Conservation (phyloP, 2,797 vertebrate species). For the Macropus fuliginosus region DNA sequence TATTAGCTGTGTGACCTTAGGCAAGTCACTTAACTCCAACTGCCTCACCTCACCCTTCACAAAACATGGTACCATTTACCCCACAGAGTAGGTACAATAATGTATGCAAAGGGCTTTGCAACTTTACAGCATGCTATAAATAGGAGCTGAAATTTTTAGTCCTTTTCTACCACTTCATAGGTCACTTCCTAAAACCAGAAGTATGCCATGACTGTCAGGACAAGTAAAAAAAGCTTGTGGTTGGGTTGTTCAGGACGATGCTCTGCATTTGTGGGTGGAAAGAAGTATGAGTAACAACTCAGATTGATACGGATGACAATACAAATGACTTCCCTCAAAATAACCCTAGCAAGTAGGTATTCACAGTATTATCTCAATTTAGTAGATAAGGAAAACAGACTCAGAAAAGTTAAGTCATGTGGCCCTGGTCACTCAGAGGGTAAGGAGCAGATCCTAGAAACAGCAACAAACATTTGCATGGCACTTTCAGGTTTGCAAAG, state of each 20-base stretch:
- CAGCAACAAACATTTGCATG: neutral
- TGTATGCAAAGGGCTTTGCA: neutral
- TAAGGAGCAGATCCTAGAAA: neutral
- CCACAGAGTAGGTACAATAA: neutral
- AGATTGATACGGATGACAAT: neutral
- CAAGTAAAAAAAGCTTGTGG: neutral
- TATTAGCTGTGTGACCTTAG: no score
- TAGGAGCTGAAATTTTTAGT: neutral
- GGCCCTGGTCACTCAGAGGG: neutral
- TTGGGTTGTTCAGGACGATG: neutral
- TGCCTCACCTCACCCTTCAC: no score
- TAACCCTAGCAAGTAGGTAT: neutral
- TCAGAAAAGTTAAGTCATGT: neutral
- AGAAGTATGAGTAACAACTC: neutral
- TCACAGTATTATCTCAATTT: neutral
- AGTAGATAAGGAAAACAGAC: neutral
- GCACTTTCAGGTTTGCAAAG: neutral
- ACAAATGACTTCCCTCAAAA: slow-evolving; percentile 4
- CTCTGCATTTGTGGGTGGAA: neutral
- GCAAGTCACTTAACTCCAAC: no score
- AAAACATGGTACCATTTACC: neutral
- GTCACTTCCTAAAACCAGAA: slow-evolving; percentile 29
- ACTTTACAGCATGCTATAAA: neutral
- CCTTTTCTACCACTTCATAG: neutral
- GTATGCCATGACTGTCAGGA: neutral